Evolutionary conservation across 2,888 invertebrate genomes (phyloP).

Genomic region (Trachelus troglodyta): DNA sequence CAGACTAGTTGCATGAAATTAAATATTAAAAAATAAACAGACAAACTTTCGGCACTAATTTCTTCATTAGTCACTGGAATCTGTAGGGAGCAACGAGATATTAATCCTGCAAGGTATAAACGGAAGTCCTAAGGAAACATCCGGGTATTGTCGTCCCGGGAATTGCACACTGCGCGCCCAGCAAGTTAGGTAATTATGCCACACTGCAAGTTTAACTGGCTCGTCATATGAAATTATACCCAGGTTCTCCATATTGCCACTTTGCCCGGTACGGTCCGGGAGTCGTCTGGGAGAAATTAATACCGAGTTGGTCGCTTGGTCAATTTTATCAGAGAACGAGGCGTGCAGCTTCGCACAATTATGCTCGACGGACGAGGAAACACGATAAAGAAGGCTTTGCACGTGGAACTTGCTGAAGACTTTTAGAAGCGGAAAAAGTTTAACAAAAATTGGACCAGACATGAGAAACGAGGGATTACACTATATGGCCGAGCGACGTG

Average conservation of each 20-base stretch:
- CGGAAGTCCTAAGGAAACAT: neutral
- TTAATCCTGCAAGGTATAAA: neutral
- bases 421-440: neutral
- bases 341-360: neutral
- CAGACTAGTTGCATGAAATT: neutral
- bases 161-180: constrained; percentile 23
- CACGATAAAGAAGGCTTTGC: neutral
- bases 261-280: neutral
- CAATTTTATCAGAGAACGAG: neutral
- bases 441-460: neutral
- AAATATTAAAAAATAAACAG: neutral
- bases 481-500: neutral
- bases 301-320: neutral
- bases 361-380: neutral
- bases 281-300: neutral
- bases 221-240: constrained; percentile 42
- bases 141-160: neutral
- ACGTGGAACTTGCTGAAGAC: neutral
- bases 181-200: constrained; percentile 47
- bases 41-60: neutral
- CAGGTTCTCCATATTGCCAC: neutral
- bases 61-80: neutral
- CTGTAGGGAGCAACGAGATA: neutral
- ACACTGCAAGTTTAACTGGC: constrained; percentile 39
- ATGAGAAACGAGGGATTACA: neutral